These are phyloP conservation scores for Diadema setosum DNA, from an alignment of 35 echinoderm and acorn worm genomes.

Conservation along the genomic window DNA sequence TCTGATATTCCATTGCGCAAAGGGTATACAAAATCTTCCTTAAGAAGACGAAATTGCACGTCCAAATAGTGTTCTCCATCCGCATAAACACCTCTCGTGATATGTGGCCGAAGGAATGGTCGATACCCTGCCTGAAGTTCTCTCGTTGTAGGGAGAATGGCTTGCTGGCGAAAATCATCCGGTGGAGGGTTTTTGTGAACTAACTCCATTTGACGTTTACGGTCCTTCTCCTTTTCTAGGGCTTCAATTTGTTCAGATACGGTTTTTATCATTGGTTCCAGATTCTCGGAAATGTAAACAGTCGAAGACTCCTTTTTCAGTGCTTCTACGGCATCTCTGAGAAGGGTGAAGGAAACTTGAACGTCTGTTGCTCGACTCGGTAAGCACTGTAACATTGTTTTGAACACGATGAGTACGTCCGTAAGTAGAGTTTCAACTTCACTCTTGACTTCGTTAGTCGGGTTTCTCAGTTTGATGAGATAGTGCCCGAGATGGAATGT, in stretches of 20 bases:
- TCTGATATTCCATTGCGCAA: conserved; percentile 63
- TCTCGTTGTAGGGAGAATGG: conserved; percentile 42
- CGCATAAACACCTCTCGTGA: conserved; percentile 45
- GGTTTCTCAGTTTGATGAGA: background rate
- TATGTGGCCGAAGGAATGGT: conserved; percentile 63
- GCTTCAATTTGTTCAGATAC: background rate
- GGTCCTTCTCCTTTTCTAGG: background rate
- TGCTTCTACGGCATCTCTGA: background rate
- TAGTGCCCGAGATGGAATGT: conserved; percentile 16
- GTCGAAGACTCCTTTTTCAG: background rate
- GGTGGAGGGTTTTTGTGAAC: conserved; percentile 10
- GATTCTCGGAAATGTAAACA: background rate
- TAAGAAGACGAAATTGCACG: conserved; percentile 66
- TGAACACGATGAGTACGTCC: background rate
- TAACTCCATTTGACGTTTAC: background rate
- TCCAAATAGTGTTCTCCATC: conserved; percentile 67
- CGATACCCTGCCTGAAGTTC: conserved; percentile 37
- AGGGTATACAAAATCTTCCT: conserved; percentile 73
- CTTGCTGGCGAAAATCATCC: conserved; percentile 51
- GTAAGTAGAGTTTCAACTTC: background rate
- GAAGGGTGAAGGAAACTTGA: background rate
- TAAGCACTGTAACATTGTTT: background rate
- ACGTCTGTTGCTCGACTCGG: background rate
- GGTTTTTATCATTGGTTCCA: background rate
- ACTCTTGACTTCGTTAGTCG: background rate